Conservation (phyloP, 2,797 vertebrate species). For the Mycteria americana region DNA sequence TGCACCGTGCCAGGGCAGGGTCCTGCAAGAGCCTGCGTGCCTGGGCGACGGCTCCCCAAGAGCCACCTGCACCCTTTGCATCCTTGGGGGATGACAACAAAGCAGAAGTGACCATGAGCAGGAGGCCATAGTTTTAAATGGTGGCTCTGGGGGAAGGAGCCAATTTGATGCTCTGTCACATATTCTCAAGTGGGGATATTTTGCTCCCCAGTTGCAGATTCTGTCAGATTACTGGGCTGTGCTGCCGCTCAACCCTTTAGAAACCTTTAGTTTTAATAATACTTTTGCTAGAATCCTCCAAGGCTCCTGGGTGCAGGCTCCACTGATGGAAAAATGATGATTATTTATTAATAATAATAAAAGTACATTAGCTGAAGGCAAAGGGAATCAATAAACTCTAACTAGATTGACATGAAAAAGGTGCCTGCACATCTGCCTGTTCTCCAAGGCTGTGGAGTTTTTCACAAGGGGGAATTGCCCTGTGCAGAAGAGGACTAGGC, state of each 20-base stretch:
- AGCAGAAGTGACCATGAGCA: not conserved
- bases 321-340: slow-evolving; percentile 26
- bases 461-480: not conserved
- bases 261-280: slow-evolving; percentile 43
- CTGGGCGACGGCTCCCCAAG: not conserved
- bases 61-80: not conserved
- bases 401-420: slow-evolving; percentile 22
- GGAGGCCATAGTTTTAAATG: not conserved
- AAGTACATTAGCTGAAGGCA: slow-evolving; percentile 52
- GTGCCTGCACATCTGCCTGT: not conserved
- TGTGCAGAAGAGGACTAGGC: not conserved
- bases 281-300: slow-evolving; percentile 4
- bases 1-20: not conserved
- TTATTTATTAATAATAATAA: slow-evolving; percentile 63
- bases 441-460: not conserved
- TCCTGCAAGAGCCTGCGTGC: not conserved
- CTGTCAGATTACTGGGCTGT: not conserved
- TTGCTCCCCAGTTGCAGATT: not conserved
- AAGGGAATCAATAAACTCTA: slow-evolving; percentile 54
- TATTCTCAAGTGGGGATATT: not conserved
- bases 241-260: not conserved
- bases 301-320: not conserved
- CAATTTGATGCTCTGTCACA: not conserved
- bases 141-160: not conserved
- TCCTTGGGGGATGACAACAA: not conserved